Percentiles rank a stretch among this genome's conserved stretches.
These are phyloP conservation scores for Hypomecis atomaria DNA, from an alignment of 2,888 invertebrate genomes.

Conservation along the genomic window DNA sequence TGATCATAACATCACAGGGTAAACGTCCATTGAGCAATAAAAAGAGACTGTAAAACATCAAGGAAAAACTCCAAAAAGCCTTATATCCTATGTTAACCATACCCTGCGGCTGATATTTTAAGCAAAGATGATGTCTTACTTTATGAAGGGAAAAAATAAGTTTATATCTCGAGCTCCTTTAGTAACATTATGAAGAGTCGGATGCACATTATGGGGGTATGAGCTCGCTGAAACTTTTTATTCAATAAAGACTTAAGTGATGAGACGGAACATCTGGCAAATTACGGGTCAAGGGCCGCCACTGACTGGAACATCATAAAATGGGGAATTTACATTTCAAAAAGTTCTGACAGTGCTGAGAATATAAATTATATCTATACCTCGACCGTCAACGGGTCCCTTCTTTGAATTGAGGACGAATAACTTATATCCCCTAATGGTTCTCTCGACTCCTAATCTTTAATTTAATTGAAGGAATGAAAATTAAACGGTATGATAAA, in stretches of 20 bases:
- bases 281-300: constrained; percentile 57
- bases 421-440: constrained; percentile 32
- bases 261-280: constrained; percentile 63
- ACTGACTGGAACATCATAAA: constrained; percentile 54
- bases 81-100: constrained; percentile 30
- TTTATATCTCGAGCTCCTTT: constrained; percentile 37
- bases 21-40: constrained; percentile 32
- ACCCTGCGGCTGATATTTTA: constrained; percentile 32
- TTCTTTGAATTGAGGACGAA: constrained; percentile 28
- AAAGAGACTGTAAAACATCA: constrained; percentile 33
- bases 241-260: constrained; percentile 62
- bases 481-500: constrained; percentile 48
- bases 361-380: constrained; percentile 45
- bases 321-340: constrained; percentile 52
- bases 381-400: constrained; percentile 21
- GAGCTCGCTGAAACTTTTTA: constrained; percentile 58
- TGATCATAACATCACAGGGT: constrained; percentile 21
- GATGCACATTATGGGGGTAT: constrained; percentile 57
- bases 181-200: constrained; percentile 45
- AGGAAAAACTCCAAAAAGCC: constrained; percentile 31
- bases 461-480: constrained; percentile 51
- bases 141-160: constrained; percentile 38
- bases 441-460: constrained; percentile 41
- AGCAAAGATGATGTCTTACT: constrained; percentile 34
- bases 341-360: constrained; percentile 44